Evolutionary conservation across 1,140 invertebrate species (phyloP).

Genomic region (Hypsibius dujardini): DNA sequence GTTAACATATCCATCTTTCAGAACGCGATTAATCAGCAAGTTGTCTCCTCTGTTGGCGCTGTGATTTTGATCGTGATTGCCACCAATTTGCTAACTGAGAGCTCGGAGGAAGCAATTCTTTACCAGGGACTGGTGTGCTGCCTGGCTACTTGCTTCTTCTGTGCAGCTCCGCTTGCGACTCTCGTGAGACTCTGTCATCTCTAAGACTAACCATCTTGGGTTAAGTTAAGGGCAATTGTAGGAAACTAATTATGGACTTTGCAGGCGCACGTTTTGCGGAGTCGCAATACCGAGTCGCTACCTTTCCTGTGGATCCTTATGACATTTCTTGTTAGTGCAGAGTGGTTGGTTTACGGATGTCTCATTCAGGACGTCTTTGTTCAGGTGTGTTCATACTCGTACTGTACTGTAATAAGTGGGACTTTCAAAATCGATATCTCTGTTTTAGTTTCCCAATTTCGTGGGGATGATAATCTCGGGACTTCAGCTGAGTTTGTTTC

Average conservation of each 20-base stretch:
- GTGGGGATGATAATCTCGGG: conserved; percentile 8
- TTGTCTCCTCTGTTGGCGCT: conserved; percentile 23
- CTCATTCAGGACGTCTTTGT: conserved; percentile 51
- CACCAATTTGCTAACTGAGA: neutral
- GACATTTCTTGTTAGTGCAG: conserved; percentile 50
- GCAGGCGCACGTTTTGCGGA: conserved; percentile 52
- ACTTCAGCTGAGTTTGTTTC: conserved; percentile 10
- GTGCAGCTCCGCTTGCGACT: conserved; percentile 55
- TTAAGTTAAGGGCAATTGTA: neutral
- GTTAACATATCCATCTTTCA: conserved; percentile 24
- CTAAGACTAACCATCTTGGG: neutral
- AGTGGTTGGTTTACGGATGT: conserved; percentile 56
- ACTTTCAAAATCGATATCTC: neutral
- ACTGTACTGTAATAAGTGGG: too few species aligned
- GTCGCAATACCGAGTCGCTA: conserved; percentile 53
- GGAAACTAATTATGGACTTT: conserved; percentile 23
- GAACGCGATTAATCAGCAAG: conserved; percentile 25
- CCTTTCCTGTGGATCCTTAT: conserved; percentile 57
- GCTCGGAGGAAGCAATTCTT: conserved; percentile 22
- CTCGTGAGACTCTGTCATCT: conserved; percentile 35
- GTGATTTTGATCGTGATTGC: conserved; percentile 21
- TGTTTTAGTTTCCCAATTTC: conserved; percentile 10
- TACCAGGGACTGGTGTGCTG: conserved; percentile 47
- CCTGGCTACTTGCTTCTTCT: conserved; percentile 51
- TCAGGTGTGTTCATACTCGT: conserved; percentile 38